Conservation (phyloP, 2,888 invertebrate species). For the Elegia similella region DNA sequence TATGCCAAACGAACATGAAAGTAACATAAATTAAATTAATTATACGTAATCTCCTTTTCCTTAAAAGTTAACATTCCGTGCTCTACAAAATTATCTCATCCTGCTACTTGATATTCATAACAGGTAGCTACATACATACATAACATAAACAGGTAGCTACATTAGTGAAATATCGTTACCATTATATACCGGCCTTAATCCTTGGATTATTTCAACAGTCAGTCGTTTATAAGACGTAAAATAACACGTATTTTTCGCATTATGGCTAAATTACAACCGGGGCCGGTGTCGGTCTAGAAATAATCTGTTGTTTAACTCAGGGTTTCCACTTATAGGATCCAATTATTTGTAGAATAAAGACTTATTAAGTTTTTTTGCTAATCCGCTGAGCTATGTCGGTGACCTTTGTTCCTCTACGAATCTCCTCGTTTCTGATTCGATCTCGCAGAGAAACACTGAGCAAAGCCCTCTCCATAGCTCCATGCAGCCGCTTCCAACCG, state of each 20-base stretch:
- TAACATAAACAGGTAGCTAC: neutral
- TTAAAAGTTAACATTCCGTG: no score
- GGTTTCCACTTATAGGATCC: neutral
- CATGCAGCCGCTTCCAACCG: no score
- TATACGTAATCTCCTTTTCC: no score
- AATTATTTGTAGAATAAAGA: neutral
- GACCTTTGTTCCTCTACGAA: no score
- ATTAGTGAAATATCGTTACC: neutral
- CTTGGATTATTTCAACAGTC: constrained; percentile 28
- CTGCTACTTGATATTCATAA: neutral
- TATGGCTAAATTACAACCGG: constrained; percentile 66
- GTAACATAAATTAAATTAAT: no score
- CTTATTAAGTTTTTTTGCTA: no score
- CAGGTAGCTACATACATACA: neutral
- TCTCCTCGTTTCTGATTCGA: no score
- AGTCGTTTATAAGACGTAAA: constrained; percentile 56
- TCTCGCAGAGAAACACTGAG: no score
- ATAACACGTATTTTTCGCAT: constrained; percentile 78
- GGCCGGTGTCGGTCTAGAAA: neutral
- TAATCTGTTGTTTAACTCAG: neutral
- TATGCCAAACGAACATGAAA: no score
- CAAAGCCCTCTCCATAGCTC: no score
- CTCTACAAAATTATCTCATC: neutral
- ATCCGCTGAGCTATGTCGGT: neutral
- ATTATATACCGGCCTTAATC: neutral